Evolutionary conservation across 2,797 vertebrate genomes (phyloP).

Genomic region (Bufotes viridis): DNA sequence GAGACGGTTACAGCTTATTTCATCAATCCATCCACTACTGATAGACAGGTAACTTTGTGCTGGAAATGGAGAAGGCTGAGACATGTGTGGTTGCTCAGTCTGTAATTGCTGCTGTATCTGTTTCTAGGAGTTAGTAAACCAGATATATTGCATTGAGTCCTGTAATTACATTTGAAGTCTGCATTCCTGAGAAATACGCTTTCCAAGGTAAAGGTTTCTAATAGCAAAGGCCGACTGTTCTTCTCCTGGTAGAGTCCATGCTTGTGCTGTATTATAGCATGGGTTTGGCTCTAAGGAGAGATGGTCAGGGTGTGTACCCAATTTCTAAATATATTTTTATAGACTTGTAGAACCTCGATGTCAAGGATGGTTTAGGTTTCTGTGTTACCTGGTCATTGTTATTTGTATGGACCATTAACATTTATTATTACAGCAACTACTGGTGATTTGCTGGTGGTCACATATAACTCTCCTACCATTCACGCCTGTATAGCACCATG

Average conservation of each 20-base stretch:
- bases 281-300: neutral
- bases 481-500: no score
- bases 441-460: no score
- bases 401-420: no score
- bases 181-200: conserved; percentile 11
- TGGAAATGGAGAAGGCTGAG: neutral
- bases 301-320: neutral
- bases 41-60: neutral
- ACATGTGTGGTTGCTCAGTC: neutral
- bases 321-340: no score
- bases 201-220: neutral
- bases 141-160: neutral
- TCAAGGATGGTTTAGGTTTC: no score
- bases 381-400: no score
- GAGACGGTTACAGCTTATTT: neutral
- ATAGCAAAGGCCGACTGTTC: neutral
- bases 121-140: conserved; percentile 1
- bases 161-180: neutral
- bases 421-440: no score
- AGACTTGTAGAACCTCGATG: no score
- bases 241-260: neutral
- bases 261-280: neutral
- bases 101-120: neutral
- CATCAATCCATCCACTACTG: neutral
- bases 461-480: no score